Percentiles rank a stretch among this genome's conserved stretches.
Evolutionary conservation across 2,113 vertebrate species (phyloP).

Genomic region (Eubucco bourcierii): DNA sequence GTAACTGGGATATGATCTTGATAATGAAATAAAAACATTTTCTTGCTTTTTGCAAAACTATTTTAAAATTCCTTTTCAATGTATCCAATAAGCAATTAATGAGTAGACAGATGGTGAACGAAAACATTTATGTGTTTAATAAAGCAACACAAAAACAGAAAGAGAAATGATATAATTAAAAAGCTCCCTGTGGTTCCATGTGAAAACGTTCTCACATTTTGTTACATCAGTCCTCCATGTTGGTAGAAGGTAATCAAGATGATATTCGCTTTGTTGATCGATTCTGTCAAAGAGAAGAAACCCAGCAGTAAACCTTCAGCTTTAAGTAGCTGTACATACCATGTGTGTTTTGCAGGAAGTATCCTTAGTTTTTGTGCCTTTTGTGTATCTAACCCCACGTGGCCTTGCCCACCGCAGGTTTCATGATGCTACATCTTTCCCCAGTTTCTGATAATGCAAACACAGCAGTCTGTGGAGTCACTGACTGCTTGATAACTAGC

Average conservation of each 20-base stretch:
- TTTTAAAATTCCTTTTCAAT: neutral
- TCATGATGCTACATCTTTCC: neutral
- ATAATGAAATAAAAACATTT: neutral
- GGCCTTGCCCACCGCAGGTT: neutral
- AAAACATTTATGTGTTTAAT: neutral
- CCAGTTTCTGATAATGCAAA: neutral
- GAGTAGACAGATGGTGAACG: neutral
- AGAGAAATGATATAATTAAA: neutral
- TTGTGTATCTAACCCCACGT: neutral
- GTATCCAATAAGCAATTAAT: neutral
- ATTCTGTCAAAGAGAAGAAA: neutral
- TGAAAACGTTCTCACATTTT: neutral
- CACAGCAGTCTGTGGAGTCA: neutral
- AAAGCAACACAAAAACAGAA: neutral
- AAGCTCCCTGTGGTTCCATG: rapidly evolving
- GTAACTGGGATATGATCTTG: neutral
- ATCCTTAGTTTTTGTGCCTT: rapidly evolving
- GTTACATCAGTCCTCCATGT: neutral
- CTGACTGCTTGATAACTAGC: neutral
- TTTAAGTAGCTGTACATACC: neutral
- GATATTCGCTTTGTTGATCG: neutral
- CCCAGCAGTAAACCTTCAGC: neutral
- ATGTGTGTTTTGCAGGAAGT: neutral
- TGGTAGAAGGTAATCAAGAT: neutral
- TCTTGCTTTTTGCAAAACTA: neutral